Evolutionary conservation across 2,888 invertebrate species (phyloP).

Genomic region (Pheosia gnoma): DNA sequence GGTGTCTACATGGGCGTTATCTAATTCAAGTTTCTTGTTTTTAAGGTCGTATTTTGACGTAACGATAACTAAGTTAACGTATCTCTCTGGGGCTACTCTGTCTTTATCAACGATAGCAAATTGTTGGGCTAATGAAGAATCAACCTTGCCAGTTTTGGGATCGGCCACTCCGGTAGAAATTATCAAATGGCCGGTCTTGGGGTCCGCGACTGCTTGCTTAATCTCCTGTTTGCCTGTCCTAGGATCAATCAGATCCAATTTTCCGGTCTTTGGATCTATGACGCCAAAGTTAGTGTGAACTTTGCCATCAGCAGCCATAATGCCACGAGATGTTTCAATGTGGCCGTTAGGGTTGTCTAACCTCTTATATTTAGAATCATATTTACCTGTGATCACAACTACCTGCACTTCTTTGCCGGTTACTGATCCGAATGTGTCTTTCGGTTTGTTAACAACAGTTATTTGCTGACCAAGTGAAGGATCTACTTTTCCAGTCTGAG

Average conservation of each 20-base stretch:
- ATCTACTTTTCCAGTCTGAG: constrained; percentile 82
- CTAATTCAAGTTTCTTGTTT: constrained; percentile 68
- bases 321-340: constrained; percentile 77
- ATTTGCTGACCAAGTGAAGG: constrained; percentile 83
- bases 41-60: constrained; percentile 83
- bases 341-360: constrained; percentile 82
- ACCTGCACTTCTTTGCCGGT: constrained; percentile 80
- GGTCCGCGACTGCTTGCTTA: constrained; percentile 83
- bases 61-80: constrained; percentile 72
- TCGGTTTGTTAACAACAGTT: constrained; percentile 71
- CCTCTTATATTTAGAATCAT: constrained; percentile 81
- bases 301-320: constrained; percentile 66
- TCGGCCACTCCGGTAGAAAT: constrained; percentile 82
- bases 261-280: constrained; percentile 83
- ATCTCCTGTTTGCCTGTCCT: constrained; percentile 83
- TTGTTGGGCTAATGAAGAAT: constrained; percentile 79
- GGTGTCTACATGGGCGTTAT: constrained; percentile 68
- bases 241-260: constrained; percentile 81
- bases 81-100: constrained; percentile 63
- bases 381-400: constrained; percentile 82
- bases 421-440: constrained; percentile 66
- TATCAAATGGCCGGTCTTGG: constrained; percentile 82
- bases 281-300: constrained; percentile 81
- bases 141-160: constrained; percentile 83
- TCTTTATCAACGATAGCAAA: constrained; percentile 73